A percentile compares a stretch with the other conserved stretches of the same genome.
Evolutionary conservation across 2,113 vertebrate genomes (phyloP).

Genomic region (Lagopus leucura): DNA sequence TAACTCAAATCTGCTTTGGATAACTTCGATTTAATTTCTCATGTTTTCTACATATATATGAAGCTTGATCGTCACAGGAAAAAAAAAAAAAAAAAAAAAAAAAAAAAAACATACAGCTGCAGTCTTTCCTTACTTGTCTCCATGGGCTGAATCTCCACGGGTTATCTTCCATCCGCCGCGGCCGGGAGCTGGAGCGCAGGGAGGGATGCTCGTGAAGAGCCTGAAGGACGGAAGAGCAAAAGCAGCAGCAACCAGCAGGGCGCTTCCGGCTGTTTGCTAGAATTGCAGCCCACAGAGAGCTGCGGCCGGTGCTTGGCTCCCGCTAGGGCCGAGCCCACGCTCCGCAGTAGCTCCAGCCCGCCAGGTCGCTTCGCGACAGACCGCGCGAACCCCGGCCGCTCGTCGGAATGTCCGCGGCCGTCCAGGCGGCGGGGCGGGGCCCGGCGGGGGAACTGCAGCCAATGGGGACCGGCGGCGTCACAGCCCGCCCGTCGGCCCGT

Average conservation of each 20-base stretch:
- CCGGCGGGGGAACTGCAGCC: neutral
- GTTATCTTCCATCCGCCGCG: neutral
- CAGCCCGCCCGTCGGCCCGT: too few species aligned
- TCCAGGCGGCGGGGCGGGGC: neutral
- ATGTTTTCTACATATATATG: neutral
- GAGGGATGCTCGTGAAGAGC: too few species aligned
- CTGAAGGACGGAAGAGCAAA: neutral
- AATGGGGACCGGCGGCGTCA: neutral
- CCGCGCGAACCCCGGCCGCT: too few species aligned
- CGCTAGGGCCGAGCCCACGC: too few species aligned
- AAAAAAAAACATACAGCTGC: neutral
- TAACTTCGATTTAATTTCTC: neutral
- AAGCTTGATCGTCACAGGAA: neutral
- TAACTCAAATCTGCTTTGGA: neutral
- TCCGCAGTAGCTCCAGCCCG: too few species aligned
- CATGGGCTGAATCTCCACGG: too few species aligned
- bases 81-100: neutral
- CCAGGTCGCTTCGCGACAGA: too few species aligned
- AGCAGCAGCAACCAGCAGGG: rapidly evolving
- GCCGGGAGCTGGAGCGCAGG: rapidly evolving
- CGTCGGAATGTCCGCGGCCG: neutral
- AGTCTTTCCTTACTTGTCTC: neutral
- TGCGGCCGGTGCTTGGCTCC: too few species aligned
- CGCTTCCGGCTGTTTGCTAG: neutral
- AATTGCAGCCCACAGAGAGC: neutral